phyloP scores from a whole-genome alignment of 1,140 invertebrate genomes.

The Bombyx mori region DNA sequence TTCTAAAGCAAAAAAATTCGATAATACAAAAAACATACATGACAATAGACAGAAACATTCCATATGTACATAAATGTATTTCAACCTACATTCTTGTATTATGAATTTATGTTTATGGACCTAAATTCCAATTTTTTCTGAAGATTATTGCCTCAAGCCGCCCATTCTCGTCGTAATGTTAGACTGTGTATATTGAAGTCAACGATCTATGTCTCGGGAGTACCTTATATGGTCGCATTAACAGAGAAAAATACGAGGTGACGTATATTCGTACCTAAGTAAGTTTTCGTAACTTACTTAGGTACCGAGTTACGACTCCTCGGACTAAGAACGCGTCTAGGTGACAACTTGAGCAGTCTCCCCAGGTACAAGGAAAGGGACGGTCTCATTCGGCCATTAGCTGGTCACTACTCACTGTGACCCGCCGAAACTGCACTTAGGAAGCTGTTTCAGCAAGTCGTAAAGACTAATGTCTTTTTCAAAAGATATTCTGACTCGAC shows the following conservation, averaged over 20 bases:
- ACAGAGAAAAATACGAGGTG: conserved; percentile 9
- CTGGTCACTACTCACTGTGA: conserved; percentile 25
- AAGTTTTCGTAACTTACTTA: background rate
- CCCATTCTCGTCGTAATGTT: too few species aligned
- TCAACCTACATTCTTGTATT: background rate
- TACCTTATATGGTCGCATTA: conserved; percentile 2
- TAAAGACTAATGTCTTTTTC: conserved; percentile 12
- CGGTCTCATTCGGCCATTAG: conserved; percentile 18
- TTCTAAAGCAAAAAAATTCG: too few species aligned
- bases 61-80: background rate
- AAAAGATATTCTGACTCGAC: too few species aligned
- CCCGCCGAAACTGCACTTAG: conserved; percentile 21
- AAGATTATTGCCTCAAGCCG: background rate
- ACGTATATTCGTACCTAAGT: too few species aligned
- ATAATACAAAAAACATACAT: background rate
- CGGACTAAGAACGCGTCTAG: conserved; percentile 3
- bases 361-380: conserved; percentile 27
- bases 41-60: background rate
- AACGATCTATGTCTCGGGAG: background rate
- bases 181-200: too few species aligned
- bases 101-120: background rate
- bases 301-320: background rate
- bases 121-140: background rate
- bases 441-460: conserved; percentile 22
- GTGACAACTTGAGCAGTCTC: conserved; percentile 6